Evolutionary conservation across 2,797 vertebrate species (phyloP), one percentile per base, ranked within the genome.

Genomic region (Pseudocheirus occidentalis): DNA sequence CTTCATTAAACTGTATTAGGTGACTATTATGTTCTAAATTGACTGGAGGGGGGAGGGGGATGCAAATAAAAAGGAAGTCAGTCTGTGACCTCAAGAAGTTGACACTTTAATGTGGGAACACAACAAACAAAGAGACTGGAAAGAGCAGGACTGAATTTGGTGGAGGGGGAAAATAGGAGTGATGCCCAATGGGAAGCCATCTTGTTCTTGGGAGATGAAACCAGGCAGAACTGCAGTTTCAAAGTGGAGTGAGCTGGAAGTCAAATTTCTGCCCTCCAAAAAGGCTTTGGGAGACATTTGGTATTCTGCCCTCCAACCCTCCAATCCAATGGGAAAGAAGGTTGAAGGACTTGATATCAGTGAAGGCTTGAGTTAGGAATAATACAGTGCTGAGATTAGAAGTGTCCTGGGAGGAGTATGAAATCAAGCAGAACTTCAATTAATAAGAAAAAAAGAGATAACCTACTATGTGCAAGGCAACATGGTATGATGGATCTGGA

Each of bases 11-110:
- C 21, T 28, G 40, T 55, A 54, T 56, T 34, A 81, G 5, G 92
- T 92, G n/a, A 87, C 16, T 91, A 21, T 58, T 97, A 94, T 0
- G 59, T 92, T 21, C 95, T 40, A 94, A 46, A 94, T 59, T 92
- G 10, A 93, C 91, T 58, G 21, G 34, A 11, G 66, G 18, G 4
- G 4, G 55, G 1, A 5, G 16, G n/a, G 5, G n/a, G 2, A 40
- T 9, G 18, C 16, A 40, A 27, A 46, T 24, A 46, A 46, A 81
- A 81, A 46, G 73, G 46, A 81, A 40, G 34, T 40, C 62, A 73
- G 21, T 81, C 40, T 9, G 9, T 81, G 7, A 0, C 40, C 18
- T 27, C 40, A 46, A 46, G 40, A 5, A 31, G n/a, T 81, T 46
- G 46, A 46, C 9, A 81, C 24, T 40, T 2, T 81, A 46, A 81